phyloP scores from a whole-genome alignment of 2,888 invertebrate genomes.

The Mimas tiliae region DNA sequence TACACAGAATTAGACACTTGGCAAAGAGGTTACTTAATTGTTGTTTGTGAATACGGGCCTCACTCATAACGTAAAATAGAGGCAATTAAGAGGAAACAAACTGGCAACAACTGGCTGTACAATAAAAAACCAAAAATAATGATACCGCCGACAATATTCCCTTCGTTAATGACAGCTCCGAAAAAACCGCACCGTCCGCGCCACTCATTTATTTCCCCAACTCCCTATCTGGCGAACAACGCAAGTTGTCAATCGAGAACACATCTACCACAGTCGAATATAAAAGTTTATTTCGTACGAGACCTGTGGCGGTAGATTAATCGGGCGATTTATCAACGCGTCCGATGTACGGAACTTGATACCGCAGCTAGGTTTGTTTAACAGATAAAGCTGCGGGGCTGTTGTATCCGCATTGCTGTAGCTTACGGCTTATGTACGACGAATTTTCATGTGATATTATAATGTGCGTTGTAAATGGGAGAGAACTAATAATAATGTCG shows the following conservation, averaged over 20 bases:
- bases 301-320: slow-evolving; percentile 36
- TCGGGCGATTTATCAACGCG: slow-evolving; percentile 42
- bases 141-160: slow-evolving; percentile 8
- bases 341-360: slow-evolving; percentile 46
- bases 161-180: slow-evolving; percentile 17
- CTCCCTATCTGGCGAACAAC: not conserved
- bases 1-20: too few relatives aligned
- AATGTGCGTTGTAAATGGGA: slow-evolving; percentile 6
- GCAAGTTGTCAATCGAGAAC: slow-evolving; percentile 30
- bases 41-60: too few relatives aligned
- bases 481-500: too few relatives aligned
- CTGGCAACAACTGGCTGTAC: slow-evolving; percentile 8
- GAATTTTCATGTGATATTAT: slow-evolving; percentile 37
- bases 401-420: slow-evolving; percentile 44
- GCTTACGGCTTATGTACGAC: slow-evolving; percentile 39
- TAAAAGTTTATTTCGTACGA: slow-evolving; percentile 39
- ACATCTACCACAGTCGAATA: slow-evolving; percentile 27
- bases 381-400: slow-evolving; percentile 53
- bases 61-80: not conserved
- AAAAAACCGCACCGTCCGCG: slow-evolving; percentile 10
- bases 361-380: slow-evolving; percentile 54
- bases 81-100: slow-evolving; percentile 6
- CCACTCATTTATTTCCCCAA: slow-evolving; percentile 21
- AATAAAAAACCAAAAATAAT: slow-evolving; percentile 20
- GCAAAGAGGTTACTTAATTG: too few relatives aligned